phyloP scores from a whole-genome alignment of 2,113 vertebrate species.

The Sturnira hondurensis region DNA sequence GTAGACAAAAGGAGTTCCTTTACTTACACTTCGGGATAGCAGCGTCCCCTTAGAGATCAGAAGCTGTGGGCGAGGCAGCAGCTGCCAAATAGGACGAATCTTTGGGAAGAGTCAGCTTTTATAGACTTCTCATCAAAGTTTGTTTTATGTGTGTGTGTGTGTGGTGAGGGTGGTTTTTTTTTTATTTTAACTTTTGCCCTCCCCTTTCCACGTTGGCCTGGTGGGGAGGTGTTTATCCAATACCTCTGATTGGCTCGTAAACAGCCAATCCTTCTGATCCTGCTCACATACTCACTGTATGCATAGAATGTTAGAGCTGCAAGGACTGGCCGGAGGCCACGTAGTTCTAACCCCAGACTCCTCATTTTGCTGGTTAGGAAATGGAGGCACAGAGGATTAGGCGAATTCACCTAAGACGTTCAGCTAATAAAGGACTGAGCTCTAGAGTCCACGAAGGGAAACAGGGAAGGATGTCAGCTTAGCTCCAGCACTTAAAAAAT shows the following conservation, averaged over 20 bases:
- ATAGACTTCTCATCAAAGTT: constrained; percentile 65
- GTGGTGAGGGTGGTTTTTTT: neutral
- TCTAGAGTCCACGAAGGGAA: neutral
- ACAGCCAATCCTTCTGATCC: constrained; percentile 41
- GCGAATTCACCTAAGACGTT: neutral
- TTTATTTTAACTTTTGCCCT: constrained; percentile 12
- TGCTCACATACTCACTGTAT: neutral
- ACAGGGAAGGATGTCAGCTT: neutral
- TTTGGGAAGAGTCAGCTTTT: constrained; percentile 67
- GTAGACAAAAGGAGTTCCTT: neutral
- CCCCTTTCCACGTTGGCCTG: constrained; percentile 51
- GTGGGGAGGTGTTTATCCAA: constrained; percentile 49
- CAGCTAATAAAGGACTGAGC: neutral
- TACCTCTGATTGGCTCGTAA: constrained; percentile 66
- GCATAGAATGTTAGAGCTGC: neutral
- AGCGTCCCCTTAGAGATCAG: neutral
- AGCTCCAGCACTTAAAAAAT: neutral
- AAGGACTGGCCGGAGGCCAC: neutral
- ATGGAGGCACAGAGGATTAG: neutral
- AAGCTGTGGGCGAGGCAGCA: constrained; percentile 48
- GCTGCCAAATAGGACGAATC: neutral
- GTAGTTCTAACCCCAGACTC: neutral
- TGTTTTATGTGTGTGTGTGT: neutral
- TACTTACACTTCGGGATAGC: constrained; percentile 68
- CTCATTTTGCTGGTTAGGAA: neutral